A percentile compares a stretch with the other conserved stretches of the same genome.
Conservation (phyloP, 92 coral and sea anemone genomes). For the Parazoanthus darwini region DNA sequence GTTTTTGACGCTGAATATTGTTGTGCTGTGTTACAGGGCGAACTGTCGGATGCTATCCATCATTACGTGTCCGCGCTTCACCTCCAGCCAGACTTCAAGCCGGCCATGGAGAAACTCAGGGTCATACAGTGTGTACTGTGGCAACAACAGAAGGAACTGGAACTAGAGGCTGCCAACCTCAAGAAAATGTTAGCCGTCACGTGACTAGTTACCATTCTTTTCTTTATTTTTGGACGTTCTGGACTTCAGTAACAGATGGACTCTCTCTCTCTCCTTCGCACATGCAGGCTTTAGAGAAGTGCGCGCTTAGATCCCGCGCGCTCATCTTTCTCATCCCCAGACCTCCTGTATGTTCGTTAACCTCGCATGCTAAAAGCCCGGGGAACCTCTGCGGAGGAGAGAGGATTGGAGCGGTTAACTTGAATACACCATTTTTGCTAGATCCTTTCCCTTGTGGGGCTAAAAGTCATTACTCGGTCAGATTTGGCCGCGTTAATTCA, state of each 20-base stretch:
- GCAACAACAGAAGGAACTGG: constrained; percentile 80
- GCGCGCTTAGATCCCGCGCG: no score
- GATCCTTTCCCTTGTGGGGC: no score
- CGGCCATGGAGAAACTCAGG: constrained; percentile 73
- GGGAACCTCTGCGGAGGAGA: no score
- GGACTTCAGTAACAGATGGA: neutral
- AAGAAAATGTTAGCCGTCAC: constrained; percentile 59
- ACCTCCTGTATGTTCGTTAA: no score
- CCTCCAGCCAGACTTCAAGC: constrained; percentile 77
- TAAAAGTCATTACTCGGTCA: no score
- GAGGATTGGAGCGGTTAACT: no score
- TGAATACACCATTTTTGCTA: no score
- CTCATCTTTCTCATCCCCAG: no score
- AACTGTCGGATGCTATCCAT: constrained; percentile 74
- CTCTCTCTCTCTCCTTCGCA: no score
- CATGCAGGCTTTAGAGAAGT: no score
- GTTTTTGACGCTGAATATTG: neutral
- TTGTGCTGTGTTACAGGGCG: constrained; percentile 44
- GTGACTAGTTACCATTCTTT: constrained; percentile 43
- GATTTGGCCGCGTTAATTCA: no score
- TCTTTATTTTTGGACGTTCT: neutral
- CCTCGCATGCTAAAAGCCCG: no score
- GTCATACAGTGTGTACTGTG: constrained; percentile 80
- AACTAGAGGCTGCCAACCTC: constrained; percentile 75
- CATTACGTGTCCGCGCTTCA: constrained; percentile 71